These are phyloP conservation scores for Archilochus colubris DNA, from an alignment of 2,113 vertebrate species.

Conservation along the genomic window DNA sequence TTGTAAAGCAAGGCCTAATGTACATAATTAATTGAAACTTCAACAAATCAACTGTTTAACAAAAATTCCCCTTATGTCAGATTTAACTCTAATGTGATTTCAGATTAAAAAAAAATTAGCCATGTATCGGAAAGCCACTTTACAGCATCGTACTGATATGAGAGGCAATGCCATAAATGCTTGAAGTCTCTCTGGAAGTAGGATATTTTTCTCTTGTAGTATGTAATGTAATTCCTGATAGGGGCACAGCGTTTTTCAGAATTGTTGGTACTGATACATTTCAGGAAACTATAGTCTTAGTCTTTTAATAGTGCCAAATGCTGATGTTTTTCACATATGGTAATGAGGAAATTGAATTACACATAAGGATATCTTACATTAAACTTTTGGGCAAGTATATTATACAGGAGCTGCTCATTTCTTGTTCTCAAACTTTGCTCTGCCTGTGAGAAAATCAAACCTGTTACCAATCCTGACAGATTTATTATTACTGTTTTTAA, in stretches of 20 bases:
- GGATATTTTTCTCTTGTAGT: neutral
- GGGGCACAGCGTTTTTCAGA: neutral
- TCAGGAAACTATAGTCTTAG: neutral
- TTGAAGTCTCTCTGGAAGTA: neutral
- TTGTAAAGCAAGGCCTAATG: neutral
- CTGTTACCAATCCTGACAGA: neutral
- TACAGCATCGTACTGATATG: neutral
- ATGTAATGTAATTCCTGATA: neutral
- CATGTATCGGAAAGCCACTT: neutral
- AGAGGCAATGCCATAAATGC: neutral
- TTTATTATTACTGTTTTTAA: too few species aligned
- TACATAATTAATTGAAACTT: neutral
- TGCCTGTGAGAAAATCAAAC: neutral
- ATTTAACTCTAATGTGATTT: neutral
- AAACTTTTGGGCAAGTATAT: neutral
- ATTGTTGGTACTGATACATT: neutral
- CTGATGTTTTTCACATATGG: neutral
- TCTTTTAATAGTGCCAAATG: neutral
- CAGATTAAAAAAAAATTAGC: neutral
- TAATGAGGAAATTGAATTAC: neutral
- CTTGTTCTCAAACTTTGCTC: neutral
- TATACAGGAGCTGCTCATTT: neutral
- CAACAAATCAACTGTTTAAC: neutral
- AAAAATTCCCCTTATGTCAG: neutral
- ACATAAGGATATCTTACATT: neutral